These are phyloP conservation scores for Orientallactaga sibirica DNA, from an alignment of 2,797 vertebrate genomes.

Conservation along the genomic window DNA sequence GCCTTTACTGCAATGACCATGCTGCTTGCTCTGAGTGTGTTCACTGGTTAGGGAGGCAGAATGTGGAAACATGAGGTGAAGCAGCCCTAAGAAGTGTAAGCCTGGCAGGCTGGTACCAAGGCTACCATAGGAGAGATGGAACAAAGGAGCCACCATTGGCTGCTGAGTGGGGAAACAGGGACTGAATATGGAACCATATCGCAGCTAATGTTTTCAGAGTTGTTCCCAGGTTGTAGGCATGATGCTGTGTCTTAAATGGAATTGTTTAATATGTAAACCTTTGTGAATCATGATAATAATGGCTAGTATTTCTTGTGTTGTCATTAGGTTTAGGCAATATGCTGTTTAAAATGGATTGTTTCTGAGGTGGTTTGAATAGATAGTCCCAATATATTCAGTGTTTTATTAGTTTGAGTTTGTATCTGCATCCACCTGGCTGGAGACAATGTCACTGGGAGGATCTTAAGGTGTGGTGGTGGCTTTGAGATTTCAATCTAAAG, in stretches of 20 bases:
- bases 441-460: too few species aligned
- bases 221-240: neutral
- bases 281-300: constrained; percentile 2
- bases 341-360: neutral
- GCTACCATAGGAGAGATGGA: neutral
- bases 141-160: neutral
- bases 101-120: neutral
- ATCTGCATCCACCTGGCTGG: too few species aligned
- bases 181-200: constrained; percentile 24
- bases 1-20: neutral
- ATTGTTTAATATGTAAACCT: constrained; percentile 24
- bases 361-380: too few species aligned
- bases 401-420: too few species aligned
- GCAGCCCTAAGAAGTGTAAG: neutral
- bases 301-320: neutral
- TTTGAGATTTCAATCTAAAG: too few species aligned
- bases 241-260: constrained; percentile 6
- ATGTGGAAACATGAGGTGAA: neutral
- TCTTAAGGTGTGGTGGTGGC: too few species aligned
- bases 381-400: too few species aligned
- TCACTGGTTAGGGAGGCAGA: neutral
- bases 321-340: neutral
- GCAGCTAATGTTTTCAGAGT: neutral
- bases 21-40: neutral
- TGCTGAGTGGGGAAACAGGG: neutral